Base-by-base conservation (phyloP, 2,888 invertebrate species). In the Colostygia pectinataria region DNA sequence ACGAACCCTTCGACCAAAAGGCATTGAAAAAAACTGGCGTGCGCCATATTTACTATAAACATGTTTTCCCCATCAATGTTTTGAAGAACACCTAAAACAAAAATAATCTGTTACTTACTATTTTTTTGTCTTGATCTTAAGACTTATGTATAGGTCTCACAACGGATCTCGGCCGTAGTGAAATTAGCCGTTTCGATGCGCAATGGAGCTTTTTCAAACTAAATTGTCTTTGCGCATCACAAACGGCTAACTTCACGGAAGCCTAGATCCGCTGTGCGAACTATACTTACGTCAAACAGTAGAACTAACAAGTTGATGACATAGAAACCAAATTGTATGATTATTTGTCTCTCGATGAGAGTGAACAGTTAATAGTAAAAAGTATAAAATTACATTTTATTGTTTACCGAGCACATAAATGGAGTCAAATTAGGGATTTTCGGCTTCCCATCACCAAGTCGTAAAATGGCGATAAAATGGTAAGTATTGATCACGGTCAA, bases 371-470 rank as follows among this genome's bases (percentile, higher is more conserved):
- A 46, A 46, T 46, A 43, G 41, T n/a, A 37, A 40, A 55, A 53
- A 47, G 45, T 63, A 78, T 84, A 78, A 83, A 84, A 77, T 75
- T 79, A 79, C 76, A 75, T 78, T 84, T 86, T 82, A 86, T 80
- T 81, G 83, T 83, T 78, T 77, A 71, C 66, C 66, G 71, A 76
- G 74, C 80, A 80, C 78, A 77, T 84, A 87, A 52, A 86, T 85
- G 83, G 84, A 85, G 82, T 83, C 73, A 79, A 85, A 84, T 87
- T 86, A 83, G 81, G 75, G 70, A 74, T 83, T 79, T 86, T 83
- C 74, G 80, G 78, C 77, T 80, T 77, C 78, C 80, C 82, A 83
- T 84, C 75, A 75, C 60, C 67, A 60, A 58, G 62, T 82, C 81
- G 77, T 86, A 83, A 89, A 88, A 85, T 76, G 71, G 77, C 73